Conservation (phyloP, 2,888 invertebrate species). For the Lamellibrachia satsuma region DNA sequence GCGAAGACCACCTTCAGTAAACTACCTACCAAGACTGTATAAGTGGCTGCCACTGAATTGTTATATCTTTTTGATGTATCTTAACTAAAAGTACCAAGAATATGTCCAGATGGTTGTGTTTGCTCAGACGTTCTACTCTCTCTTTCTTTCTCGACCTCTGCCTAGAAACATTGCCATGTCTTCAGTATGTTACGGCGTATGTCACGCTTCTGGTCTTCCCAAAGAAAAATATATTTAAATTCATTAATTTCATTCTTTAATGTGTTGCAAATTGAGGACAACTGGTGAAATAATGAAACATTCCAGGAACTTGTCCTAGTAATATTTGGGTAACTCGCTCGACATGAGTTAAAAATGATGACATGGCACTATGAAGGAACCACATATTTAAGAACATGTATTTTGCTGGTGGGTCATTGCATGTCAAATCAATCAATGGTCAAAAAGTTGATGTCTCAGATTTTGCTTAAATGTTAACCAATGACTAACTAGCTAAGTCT, state of each 20-base stretch:
- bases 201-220: not conserved
- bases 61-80: not conserved
- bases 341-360: too few relatives aligned
- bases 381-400: too few relatives aligned
- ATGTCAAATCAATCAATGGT: too few relatives aligned
- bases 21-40: not conserved
- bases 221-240: not conserved
- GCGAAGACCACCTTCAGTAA: not conserved
- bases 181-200: not conserved
- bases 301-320: too few relatives aligned
- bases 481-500: too few relatives aligned
- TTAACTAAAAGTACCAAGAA: too few relatives aligned
- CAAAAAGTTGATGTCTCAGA: too few relatives aligned
- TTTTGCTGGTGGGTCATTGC: too few relatives aligned
- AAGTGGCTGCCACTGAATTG: not conserved
- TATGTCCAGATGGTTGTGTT: not conserved
- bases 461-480: too few relatives aligned
- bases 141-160: not conserved
- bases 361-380: too few relatives aligned
- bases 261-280: not conserved
- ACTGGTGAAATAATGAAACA: not conserved
- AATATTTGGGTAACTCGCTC: too few relatives aligned
- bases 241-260: not conserved
- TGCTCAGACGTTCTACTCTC: not conserved
- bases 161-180: not conserved